Evolutionary conservation across 2,888 invertebrate species (phyloP), one percentile per base, ranked within the genome.

Genomic region (Callosobruchus maculatus): DNA sequence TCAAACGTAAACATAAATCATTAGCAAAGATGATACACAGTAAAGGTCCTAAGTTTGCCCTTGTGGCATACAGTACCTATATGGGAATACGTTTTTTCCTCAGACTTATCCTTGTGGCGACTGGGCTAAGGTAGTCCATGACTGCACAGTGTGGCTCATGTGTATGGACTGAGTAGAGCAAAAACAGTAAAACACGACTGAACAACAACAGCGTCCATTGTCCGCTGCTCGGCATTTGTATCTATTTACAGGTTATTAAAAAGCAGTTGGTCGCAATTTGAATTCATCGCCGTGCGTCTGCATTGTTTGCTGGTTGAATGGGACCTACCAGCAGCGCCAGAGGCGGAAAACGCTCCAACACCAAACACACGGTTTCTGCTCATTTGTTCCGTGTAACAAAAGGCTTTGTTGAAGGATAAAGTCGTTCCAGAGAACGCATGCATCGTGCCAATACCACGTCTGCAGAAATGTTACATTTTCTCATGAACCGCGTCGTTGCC

Each of bases 291-390:
- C 49, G 49, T 49, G 49, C 49, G 7, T 49, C 49, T 49, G 49
- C 82, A 84, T 84, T 84, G 84, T 84, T 83, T 82, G 79, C 83
- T 80, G 80, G 49, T 49, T 82, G 81, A 83, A 83, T 82, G 80
- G 49, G 83, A 81, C 81, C 81, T 80, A 78, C 79, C 77, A 73
- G 77, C 76, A 75, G 68, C 73, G 4, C 5, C 49, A 18, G 13
- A 0, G 49, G 18, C 30, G 9, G 30, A 30, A 49, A 13, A 49
- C 49, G 49, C 49, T 49, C 9, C 49, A 49, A 13, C 49, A 7
- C 13, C 49, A 49, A 7, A 49, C 49, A 49, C 13, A 49, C 49
- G 13, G 49, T 49, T 49, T 5, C 49, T 49, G 49, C 49, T 49
- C 49, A 49, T 49, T 49, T 49, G 49, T 49, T 49, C 49, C 9